These are phyloP conservation scores for Etia nguti DNA, from an alignment of 2,113 vertebrate species.

Conservation along the genomic window DNA sequence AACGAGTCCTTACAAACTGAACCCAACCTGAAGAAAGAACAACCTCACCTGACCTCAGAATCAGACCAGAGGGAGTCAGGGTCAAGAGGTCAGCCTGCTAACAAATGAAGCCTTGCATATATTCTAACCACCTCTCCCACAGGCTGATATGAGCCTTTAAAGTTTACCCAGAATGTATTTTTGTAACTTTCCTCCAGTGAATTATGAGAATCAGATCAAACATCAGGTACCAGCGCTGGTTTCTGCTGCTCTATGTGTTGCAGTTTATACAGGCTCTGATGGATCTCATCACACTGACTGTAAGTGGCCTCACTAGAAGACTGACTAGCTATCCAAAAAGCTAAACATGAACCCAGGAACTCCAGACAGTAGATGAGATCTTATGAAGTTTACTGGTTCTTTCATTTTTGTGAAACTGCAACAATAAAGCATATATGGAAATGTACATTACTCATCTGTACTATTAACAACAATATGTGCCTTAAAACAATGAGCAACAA, in stretches of 20 bases:
- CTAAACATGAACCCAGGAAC: too few species aligned
- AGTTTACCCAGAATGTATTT: background rate
- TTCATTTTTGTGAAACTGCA: too few species aligned
- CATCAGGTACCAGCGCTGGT: background rate
- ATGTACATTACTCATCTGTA: too few species aligned
- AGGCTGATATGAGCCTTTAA: background rate
- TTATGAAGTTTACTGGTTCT: too few species aligned
- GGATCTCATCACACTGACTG: background rate
- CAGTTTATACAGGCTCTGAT: background rate
- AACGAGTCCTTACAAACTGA: background rate
- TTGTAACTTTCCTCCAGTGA: background rate
- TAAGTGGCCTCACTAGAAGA: too few species aligned
- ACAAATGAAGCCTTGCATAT: background rate
- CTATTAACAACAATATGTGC: too few species aligned
- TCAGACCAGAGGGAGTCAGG: background rate
- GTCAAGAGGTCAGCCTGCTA: background rate
- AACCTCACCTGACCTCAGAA: fast-evolving
- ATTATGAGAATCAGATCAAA: background rate
- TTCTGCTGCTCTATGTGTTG: background rate
- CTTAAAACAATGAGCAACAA: too few species aligned
- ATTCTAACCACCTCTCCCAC: background rate
- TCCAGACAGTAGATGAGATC: too few species aligned
- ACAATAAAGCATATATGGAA: too few species aligned
- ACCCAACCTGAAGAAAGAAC: background rate
- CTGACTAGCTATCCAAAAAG: too few species aligned